Conservation (phyloP, 2,113 vertebrate genomes). For the Elachura formosa region DNA sequence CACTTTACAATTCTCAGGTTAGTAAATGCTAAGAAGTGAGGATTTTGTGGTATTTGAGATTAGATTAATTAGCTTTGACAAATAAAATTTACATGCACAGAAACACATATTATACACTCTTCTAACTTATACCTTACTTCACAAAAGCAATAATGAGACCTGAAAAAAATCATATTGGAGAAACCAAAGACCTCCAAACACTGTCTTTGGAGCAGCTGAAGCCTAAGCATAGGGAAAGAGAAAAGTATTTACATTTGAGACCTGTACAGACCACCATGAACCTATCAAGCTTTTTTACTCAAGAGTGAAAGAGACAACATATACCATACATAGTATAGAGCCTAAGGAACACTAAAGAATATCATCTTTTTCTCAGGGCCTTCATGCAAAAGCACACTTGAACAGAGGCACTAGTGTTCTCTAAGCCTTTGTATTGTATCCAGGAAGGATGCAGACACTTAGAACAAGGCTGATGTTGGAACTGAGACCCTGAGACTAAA, state of each 20-base stretch:
- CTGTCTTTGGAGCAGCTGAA: not conserved
- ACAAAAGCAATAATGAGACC: slow-evolving; percentile 1
- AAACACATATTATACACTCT: not conserved
- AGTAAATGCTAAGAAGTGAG: not conserved
- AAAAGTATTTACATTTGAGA: slow-evolving; percentile 25
- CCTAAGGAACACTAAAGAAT: not conserved
- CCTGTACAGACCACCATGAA: slow-evolving; percentile 26
- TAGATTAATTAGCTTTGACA: not conserved
- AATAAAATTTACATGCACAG: not conserved
- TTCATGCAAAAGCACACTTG: not conserved
- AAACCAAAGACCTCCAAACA: not conserved
- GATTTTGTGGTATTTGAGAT: slow-evolving; percentile 4
- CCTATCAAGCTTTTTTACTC: not conserved
- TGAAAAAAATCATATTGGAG: not conserved
- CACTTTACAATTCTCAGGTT: not conserved
- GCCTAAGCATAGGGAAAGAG: not conserved
- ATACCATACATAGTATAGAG: not conserved
- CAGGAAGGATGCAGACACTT: not conserved
- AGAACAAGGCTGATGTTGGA: not conserved
- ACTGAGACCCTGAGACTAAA: not conserved
- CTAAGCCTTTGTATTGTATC: not conserved
- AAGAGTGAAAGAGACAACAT: not conserved
- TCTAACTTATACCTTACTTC: not conserved
- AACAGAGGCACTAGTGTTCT: not conserved
- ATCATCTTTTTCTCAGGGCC: not conserved